Percentiles rank a stretch among this genome's conserved stretches.
Conservation (phyloP, 1,140 invertebrate species). For the Drosophila pectinifera region DNA sequence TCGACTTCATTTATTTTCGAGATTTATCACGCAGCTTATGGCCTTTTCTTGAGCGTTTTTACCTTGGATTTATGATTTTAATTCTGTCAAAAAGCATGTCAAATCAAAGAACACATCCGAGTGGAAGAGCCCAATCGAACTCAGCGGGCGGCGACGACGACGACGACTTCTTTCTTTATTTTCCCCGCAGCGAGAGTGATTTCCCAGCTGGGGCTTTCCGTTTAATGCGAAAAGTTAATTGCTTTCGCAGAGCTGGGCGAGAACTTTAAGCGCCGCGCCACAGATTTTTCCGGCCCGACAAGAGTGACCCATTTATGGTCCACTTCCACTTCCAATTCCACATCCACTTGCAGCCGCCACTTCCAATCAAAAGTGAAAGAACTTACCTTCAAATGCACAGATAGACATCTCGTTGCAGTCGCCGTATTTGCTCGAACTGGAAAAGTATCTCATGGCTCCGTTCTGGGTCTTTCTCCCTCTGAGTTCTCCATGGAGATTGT, state of each 20-base stretch:
- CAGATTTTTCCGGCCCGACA: slow-evolving; percentile 28
- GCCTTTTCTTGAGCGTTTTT: background rate
- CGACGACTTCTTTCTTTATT: background rate
- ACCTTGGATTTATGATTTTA: slow-evolving; percentile 26
- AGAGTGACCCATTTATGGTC: slow-evolving; percentile 59
- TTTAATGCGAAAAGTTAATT: slow-evolving; percentile 50
- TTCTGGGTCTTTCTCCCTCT: slow-evolving; percentile 22
- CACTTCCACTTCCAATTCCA: slow-evolving; percentile 19
- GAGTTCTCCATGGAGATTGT: slow-evolving; percentile 51
- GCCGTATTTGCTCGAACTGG: slow-evolving; percentile 59
- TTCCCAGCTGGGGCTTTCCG: slow-evolving; percentile 41
- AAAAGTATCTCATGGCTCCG: slow-evolving; percentile 62
- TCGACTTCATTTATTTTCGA: slow-evolving; percentile 61
- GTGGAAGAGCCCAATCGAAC: slow-evolving; percentile 14
- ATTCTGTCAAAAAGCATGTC: slow-evolving; percentile 22
- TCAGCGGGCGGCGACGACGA: slow-evolving; percentile 12
- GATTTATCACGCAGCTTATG: slow-evolving; percentile 40
- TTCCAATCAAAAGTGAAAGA: slow-evolving; percentile 77
- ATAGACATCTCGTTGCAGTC: slow-evolving; percentile 66
- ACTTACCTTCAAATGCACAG: slow-evolving; percentile 72
- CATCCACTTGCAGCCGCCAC: slow-evolving; percentile 25
- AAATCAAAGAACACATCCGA: slow-evolving; percentile 23
- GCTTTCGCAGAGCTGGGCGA: slow-evolving; percentile 31
- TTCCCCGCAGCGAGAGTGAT: slow-evolving; percentile 11
- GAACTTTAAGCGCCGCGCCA: slow-evolving; percentile 46